phyloP scores from a whole-genome alignment of 2,888 invertebrate genomes.

The Papilio protenor region DNA sequence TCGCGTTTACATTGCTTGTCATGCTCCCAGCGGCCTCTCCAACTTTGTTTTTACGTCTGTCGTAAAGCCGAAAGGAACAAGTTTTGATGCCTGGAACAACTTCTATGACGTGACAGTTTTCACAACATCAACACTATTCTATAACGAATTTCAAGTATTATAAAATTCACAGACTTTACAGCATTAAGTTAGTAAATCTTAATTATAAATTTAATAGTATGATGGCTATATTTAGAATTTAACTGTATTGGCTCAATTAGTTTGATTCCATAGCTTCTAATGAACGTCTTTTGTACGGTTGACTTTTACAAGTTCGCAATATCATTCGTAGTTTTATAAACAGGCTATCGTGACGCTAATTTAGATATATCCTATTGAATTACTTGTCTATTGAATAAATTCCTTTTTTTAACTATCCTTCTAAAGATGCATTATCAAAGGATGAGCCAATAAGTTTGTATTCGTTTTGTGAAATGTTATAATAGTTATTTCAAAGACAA shows the following conservation, averaged over 20 bases:
- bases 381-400: not conserved
- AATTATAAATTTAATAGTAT: not conserved
- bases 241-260: not conserved
- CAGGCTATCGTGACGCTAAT: not conserved
- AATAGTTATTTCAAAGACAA: not conserved
- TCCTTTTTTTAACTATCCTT: too few relatives aligned
- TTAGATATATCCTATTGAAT: not conserved
- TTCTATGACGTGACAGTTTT: constrained; percentile 27
- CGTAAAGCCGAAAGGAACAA: constrained; percentile 50
- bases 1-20: constrained; percentile 23
- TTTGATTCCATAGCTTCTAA: not conserved
- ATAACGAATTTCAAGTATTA: not conserved
- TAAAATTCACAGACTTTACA: not conserved
- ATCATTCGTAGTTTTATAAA: not conserved
- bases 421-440: not conserved
- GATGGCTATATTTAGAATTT: not conserved
- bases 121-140: not conserved
- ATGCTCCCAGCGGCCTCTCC: constrained; percentile 38
- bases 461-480: not conserved
- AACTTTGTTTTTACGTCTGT: constrained; percentile 57
- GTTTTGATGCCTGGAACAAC: constrained; percentile 33
- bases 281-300: not conserved
- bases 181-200: not conserved
- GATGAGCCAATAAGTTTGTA: not conserved
- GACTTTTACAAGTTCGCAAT: not conserved